Conservation (phyloP, 2,797 vertebrate species). For the Phyllotis vaccarum region DNA sequence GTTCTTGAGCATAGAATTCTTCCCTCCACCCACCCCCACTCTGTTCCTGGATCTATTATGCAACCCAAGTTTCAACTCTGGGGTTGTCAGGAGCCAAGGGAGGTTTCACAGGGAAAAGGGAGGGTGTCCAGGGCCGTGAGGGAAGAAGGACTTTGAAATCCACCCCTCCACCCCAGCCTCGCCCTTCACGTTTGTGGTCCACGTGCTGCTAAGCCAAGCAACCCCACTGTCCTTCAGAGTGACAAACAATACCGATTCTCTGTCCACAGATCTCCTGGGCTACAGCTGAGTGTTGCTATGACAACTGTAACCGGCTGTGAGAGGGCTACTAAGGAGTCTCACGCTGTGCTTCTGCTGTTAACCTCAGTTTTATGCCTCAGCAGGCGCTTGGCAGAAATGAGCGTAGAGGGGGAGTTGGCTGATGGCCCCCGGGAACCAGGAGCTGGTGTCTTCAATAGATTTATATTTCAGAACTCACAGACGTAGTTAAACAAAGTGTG, state of each 20-base stretch:
- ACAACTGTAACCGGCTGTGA: neutral
- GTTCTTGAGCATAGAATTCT: neutral
- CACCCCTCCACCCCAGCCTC: neutral
- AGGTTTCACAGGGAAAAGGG: neutral
- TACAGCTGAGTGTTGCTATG: constrained; percentile 7
- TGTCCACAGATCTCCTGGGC: neutral
- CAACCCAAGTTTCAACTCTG: neutral
- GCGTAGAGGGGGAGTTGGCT: neutral
- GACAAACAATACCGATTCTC: neutral
- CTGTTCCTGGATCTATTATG: constrained; percentile 5
- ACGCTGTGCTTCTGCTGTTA: neutral
- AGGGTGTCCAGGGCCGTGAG: neutral
- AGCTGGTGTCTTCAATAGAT: neutral
- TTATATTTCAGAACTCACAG: neutral
- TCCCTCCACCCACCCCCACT: neutral
- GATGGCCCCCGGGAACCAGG: neutral
- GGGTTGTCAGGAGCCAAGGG: neutral
- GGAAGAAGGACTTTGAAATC: neutral
- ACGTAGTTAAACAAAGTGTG: neutral
- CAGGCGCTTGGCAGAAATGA: neutral
- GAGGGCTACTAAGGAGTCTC: neutral
- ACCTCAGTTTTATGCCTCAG: neutral
- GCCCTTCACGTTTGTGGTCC: neutral
- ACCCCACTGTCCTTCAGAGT: neutral
- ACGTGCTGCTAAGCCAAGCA: neutral